phyloP scores from a whole-genome alignment of 2,113 vertebrate genomes.

The Patagioenas fasciata region DNA sequence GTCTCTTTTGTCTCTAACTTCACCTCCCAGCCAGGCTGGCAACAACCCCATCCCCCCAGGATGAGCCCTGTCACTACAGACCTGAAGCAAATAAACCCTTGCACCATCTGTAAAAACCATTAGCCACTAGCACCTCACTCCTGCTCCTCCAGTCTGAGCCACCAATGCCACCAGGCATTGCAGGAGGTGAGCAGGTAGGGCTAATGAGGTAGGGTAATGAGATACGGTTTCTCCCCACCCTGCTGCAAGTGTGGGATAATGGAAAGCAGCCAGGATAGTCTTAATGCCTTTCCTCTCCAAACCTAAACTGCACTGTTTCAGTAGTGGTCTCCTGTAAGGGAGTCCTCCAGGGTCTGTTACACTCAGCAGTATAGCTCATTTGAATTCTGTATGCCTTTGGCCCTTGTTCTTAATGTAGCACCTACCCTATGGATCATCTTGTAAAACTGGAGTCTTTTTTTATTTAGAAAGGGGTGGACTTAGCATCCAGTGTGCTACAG shows the following conservation, averaged over 20 bases:
- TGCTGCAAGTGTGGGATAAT: background rate
- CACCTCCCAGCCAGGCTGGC: no score
- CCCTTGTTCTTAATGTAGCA: background rate
- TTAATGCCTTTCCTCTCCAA: background rate
- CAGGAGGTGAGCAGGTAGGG: background rate
- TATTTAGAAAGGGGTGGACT: background rate
- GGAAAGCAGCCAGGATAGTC: background rate
- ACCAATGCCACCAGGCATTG: background rate
- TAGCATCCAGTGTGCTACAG: background rate
- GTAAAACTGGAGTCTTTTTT: background rate
- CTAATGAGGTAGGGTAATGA: background rate
- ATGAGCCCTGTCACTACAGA: no score
- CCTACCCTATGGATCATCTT: background rate
- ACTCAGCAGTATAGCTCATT: background rate
- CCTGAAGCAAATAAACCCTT: background rate
- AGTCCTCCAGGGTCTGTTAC: background rate
- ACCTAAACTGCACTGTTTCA: background rate
- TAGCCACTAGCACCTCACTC: background rate
- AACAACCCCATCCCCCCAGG: no score
- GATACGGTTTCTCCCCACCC: background rate
- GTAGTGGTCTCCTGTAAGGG: background rate
- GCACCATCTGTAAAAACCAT: background rate
- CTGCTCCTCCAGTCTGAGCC: background rate
- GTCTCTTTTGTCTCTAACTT: no score
- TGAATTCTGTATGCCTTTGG: background rate